phyloP scores from a whole-genome alignment of 2,888 invertebrate genomes.

The Azorinus chamasolen region DNA sequence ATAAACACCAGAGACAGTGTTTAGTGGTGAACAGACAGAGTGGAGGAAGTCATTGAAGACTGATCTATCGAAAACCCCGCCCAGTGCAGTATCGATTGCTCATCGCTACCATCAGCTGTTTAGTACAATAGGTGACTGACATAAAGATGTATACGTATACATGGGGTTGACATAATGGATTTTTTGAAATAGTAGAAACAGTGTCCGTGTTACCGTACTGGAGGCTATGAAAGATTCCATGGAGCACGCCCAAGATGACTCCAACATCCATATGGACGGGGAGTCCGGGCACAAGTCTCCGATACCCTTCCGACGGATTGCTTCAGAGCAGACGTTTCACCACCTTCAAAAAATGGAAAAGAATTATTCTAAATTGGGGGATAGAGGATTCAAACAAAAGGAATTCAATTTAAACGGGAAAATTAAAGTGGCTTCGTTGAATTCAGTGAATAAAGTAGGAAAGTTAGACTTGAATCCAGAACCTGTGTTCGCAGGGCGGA shows the following conservation, averaged over 20 bases:
- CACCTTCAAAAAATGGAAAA: conserved; percentile 57
- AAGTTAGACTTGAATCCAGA: conserved; percentile 32
- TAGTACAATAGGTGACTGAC: too few relatives aligned
- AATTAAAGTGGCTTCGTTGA: conserved; percentile 54
- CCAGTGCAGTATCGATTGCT: too few relatives aligned
- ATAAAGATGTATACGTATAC: too few relatives aligned
- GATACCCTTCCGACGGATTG: conserved; percentile 18
- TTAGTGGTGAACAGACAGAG: too few relatives aligned
- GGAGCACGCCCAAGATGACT: conserved; percentile 44
- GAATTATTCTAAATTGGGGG: conserved; percentile 62
- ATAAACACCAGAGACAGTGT: neutral
- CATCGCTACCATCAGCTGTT: too few relatives aligned
- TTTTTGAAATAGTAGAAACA: too few relatives aligned
- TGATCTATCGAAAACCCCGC: too few relatives aligned
- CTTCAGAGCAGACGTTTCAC: conserved; percentile 46
- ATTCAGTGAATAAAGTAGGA: conserved; percentile 20
- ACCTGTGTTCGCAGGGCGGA: conserved; percentile 71
- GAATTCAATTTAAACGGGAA: conserved; percentile 26
- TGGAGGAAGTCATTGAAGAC: too few relatives aligned
- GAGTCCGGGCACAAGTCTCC: neutral
- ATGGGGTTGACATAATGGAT: too few relatives aligned
- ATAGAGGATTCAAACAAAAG: conserved; percentile 30
- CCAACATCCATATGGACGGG: conserved; percentile 12
- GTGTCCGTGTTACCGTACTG: too few relatives aligned
- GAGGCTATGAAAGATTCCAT: conserved; percentile 37